Percentiles rank a stretch among this genome's conserved stretches.
Evolutionary conservation across 1,140 invertebrate genomes (phyloP).

Genomic region (Drosophila fuyamai): DNA sequence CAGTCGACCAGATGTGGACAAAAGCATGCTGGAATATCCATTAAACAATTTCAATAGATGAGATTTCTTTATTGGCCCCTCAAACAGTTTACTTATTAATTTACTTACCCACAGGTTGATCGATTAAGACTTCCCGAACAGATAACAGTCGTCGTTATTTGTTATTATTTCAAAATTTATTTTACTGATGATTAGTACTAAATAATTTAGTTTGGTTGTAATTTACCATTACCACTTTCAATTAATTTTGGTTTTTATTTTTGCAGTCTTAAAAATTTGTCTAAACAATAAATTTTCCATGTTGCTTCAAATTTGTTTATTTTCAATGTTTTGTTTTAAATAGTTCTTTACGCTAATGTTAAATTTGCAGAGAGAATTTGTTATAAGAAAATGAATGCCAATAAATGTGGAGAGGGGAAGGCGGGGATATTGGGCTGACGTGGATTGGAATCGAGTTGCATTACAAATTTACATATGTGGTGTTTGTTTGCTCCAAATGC

Average conservation of each 20-base stretch:
- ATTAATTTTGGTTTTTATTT: conserved; percentile 74
- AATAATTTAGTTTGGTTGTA: conserved; percentile 65
- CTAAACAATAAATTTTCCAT: conserved; percentile 82
- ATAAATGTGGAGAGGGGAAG: conserved; percentile 44
- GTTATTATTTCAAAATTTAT: conserved; percentile 74
- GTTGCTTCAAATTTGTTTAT: conserved; percentile 51
- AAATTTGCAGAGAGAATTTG: conserved; percentile 65
- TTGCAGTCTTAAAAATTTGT: conserved; percentile 84
- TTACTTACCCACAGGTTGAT: not conserved
- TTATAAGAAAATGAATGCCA: conserved; percentile 56
- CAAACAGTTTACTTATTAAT: not conserved
- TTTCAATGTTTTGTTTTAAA: conserved; percentile 12
- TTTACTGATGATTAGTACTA: conserved; percentile 79
- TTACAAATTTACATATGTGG: conserved; percentile 48
- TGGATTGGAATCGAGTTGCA: conserved; percentile 33
- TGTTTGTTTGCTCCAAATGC: conserved; percentile 23
- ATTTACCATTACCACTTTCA: conserved; percentile 73
- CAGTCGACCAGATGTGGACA: conserved; percentile 11
- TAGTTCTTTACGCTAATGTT: conserved; percentile 55
- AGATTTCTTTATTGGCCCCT: not conserved
- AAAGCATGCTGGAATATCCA: conserved; percentile 11
- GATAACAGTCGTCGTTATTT: not conserved
- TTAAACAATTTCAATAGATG: not conserved
- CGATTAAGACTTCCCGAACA: not conserved
- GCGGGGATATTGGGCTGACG: conserved; percentile 23